Base-by-base conservation (phyloP, 2,797 vertebrate genomes). In the Acrossocheilus fasciatus region DNA sequence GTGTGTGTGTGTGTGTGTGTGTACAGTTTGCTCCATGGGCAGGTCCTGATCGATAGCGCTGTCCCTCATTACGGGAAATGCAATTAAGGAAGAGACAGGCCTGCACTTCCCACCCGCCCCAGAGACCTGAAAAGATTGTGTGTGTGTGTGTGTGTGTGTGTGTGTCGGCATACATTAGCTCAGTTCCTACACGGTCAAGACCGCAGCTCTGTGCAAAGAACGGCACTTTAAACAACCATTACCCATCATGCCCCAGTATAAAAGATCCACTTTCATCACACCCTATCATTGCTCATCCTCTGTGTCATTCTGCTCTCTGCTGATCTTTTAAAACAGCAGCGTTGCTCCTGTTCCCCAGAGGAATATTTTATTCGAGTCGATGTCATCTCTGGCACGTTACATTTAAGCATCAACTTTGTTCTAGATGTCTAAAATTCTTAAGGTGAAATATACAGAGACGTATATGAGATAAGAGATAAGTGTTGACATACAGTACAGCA, bases 21-120 rank as follows among this genome's bases (percentile, higher is more conserved):
- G 68, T 68, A 41, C 47, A 41, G 26, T 69, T 73, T 43, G 36
- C 45, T 52, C 39, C 26, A 78, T 43, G 15, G 47, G 59, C 45
- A 52, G 30, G 70, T 43, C 18, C 54, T 83, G 82, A 73, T 88
- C 79, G 36, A 85, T 89, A 73, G n/a, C 26, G 36, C 54, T 20
- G 45, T 85, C 41, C 62, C 50, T 64, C 74, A 83, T 89, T 85
- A 86, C 43, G 11, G 80, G 83, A 85, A 88, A 66, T 52, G 59
- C 85, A 73, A 80, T 88, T 88, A 87, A 57, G 69, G 50, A 84
- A 82, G 41, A 81, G 30, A 87, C 79, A 75, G 81, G 68, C 52
- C 79, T 83, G 85, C 81, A 87, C 85, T 89, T 87, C 88, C 66
- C 36, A 47, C 4, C 59, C 17, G 3, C 80, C 62, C 80, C 15